A percentile compares a stretch with the other conserved stretches of the same genome.
These are phyloP conservation scores for Condylura cristata DNA, from an alignment of 2,113 vertebrate genomes.

Conservation along the genomic window DNA sequence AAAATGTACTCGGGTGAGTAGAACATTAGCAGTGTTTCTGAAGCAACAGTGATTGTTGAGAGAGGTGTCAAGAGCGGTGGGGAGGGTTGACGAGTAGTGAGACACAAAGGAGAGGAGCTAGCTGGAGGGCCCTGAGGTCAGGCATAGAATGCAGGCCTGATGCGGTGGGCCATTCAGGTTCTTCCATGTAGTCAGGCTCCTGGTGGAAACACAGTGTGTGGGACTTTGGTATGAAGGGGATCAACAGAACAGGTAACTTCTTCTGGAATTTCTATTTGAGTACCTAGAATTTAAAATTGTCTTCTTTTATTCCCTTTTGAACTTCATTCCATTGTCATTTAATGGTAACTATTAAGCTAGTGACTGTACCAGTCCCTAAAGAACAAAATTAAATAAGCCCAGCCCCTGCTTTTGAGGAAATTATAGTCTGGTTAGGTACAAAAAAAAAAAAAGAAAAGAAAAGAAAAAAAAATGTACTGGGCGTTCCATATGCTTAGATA, in stretches of 20 bases:
- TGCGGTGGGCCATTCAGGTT: not conserved
- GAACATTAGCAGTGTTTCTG: not conserved
- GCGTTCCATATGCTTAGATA: not conserved
- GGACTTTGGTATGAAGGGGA: not conserved
- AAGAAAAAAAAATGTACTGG: too few relatives aligned
- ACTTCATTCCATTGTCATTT: not conserved
- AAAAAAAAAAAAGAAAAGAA: too few relatives aligned
- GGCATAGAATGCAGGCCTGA: not conserved
- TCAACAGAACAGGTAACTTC: not conserved
- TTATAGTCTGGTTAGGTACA: not conserved
- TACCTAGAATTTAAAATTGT: conserved; percentile 9
- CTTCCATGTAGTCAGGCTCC: not conserved
- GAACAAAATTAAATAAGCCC: conserved; percentile 27
- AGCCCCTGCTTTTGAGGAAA: not conserved
- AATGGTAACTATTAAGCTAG: not conserved
- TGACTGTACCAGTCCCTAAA: not conserved
- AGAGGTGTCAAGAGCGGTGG: not conserved
- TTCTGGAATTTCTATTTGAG: conserved; percentile 32
- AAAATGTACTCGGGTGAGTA: not conserved
- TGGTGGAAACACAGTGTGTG: not conserved
- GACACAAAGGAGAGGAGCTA: not conserved
- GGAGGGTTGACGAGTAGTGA: too few relatives aligned
- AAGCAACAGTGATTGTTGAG: not conserved
- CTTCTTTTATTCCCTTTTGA: not conserved
- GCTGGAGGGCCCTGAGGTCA: not conserved